These are phyloP conservation scores for Lophotis ruficrista DNA, from an alignment of 2,113 vertebrate species.

Conservation along the genomic window DNA sequence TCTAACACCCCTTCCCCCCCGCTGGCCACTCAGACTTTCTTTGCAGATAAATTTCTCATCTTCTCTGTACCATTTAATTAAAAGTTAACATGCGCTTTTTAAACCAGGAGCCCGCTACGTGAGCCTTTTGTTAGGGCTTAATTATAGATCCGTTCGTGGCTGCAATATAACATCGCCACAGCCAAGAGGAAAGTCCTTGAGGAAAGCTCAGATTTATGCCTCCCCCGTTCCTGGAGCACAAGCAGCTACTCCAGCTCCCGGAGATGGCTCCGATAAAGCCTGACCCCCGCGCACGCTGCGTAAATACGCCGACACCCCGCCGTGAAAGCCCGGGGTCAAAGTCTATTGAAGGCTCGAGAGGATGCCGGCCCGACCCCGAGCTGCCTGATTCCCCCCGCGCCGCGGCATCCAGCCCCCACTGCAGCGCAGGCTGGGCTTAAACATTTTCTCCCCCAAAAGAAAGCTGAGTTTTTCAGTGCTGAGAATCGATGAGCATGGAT, in stretches of 20 bases:
- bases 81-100: not conserved
- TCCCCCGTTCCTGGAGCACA: not conserved
- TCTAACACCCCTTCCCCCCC: not conserved
- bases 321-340: not conserved
- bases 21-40: not conserved
- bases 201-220: conserved; percentile 41
- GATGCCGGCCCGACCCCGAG: not conserved
- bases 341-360: not conserved
- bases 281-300: not conserved
- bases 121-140: conserved; percentile 48
- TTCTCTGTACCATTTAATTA: conserved; percentile 36
- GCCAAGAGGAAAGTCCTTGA: conserved; percentile 47
- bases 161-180: not conserved
- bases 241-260: conserved; percentile 33
- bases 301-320: not conserved
- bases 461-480: not conserved
- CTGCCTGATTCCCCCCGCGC: not conserved
- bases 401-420: fast-evolving
- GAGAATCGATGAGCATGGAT: not conserved
- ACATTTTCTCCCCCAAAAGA: not conserved
- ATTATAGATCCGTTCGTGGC: not conserved
- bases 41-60: not conserved
- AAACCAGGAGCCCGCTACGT: not conserved
- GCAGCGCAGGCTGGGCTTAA: not conserved
- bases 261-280: conserved; percentile 8